These are phyloP conservation scores for Elmis aenea DNA, from an alignment of 2,888 invertebrate genomes.

Conservation along the genomic window DNA sequence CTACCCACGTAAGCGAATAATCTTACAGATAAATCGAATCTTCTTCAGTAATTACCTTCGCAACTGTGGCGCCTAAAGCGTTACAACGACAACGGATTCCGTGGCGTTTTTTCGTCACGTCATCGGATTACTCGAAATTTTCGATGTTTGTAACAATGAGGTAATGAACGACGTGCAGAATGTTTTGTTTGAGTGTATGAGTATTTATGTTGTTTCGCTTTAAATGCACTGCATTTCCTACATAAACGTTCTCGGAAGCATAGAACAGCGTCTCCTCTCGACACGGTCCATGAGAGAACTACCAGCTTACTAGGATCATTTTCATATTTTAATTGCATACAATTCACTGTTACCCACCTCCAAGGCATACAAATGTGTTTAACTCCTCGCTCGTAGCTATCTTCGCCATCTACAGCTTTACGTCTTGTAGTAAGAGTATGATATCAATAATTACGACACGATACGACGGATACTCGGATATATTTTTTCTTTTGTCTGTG, in stretches of 20 bases:
- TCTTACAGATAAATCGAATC: constrained; percentile 29
- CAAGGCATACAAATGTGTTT: constrained; percentile 9
- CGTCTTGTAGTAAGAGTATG: background rate
- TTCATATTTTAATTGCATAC: constrained; percentile 25
- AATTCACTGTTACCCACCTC: constrained; percentile 3
- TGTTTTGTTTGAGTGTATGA: constrained; percentile 4
- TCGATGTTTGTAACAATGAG: constrained; percentile 4
- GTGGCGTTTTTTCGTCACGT: constrained; percentile 7
- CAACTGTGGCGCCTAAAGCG: constrained; percentile 19
- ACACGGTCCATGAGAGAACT: constrained; percentile 19
- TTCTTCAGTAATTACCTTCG: constrained; percentile 26
- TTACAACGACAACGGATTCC: constrained; percentile 13
- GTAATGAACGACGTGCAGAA: constrained; percentile 11
- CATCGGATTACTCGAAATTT: background rate
- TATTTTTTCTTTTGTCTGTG: too few relatives aligned
- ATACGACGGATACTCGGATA: too few relatives aligned
- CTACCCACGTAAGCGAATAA: constrained; percentile 27
- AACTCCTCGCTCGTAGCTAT: background rate
- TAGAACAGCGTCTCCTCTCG: constrained; percentile 13
- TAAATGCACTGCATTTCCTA: constrained; percentile 25
- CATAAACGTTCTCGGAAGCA: constrained; percentile 24
- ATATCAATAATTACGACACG: background rate
- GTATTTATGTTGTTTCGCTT: constrained; percentile 17
- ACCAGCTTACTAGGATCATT: constrained; percentile 19
- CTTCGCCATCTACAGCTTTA: background rate